Evolutionary conservation across 2,888 invertebrate species (phyloP).

Genomic region (Diaprepes abbreviatus): DNA sequence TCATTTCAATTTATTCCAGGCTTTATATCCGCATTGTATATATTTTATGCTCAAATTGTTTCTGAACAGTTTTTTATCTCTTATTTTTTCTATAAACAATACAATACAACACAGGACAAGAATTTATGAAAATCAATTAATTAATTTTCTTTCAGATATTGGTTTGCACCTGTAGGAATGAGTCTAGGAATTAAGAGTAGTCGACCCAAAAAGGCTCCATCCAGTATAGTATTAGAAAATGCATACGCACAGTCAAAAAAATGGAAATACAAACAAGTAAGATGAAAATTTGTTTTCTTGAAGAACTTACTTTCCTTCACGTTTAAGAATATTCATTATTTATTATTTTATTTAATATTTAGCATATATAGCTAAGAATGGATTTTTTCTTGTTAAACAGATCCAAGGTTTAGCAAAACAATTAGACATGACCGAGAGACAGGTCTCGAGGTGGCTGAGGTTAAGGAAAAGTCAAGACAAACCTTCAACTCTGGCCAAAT

Average conservation of each 20-base stretch:
- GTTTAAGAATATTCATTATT: no score
- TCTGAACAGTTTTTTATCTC: no score
- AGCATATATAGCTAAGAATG: no score
- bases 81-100: no score
- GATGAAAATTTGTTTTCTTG: no score
- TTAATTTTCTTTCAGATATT: conserved; percentile 77
- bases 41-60: no score
- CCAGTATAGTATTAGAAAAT: conserved; percentile 82
- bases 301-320: no score
- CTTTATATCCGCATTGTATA: no score
- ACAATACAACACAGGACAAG: no score
- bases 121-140: no score
- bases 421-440: conserved; percentile 85
- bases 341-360: no score
- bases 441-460: conserved; percentile 93
- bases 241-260: conserved; percentile 78
- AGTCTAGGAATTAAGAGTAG: conserved; percentile 86
- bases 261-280: conserved; percentile 86
- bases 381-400: conserved; percentile 49
- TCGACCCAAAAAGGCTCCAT: conserved; percentile 80
- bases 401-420: conserved; percentile 81
- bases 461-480: conserved; percentile 86
- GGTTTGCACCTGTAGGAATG: conserved; percentile 85
- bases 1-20: no score
- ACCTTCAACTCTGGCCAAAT: conserved; percentile 90